Conservation (phyloP, 2,888 invertebrate species). For the Acheta domesticus region DNA sequence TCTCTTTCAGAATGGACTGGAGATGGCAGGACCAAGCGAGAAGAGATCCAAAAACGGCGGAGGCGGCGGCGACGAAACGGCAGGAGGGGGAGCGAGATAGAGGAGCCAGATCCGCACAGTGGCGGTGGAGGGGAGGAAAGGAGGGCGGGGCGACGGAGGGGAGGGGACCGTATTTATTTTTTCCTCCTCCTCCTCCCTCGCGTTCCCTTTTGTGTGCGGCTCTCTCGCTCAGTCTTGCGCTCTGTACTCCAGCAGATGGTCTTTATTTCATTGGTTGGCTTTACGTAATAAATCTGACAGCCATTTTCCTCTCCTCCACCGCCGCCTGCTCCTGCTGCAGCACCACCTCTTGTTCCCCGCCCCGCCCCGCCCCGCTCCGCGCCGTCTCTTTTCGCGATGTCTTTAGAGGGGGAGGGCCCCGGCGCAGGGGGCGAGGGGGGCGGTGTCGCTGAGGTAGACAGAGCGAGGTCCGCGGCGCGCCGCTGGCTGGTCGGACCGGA, state of each 20-base stretch:
- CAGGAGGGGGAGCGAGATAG: neutral
- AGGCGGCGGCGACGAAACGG: neutral
- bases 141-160: neutral
- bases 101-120: neutral
- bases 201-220: slow-evolving; percentile 18
- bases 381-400: slow-evolving; percentile 32
- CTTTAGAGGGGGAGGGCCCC: slow-evolving; percentile 33
- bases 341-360: slow-evolving; percentile 30
- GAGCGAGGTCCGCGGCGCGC: slow-evolving; percentile 1
- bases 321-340: neutral
- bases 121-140: neutral
- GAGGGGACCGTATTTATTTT: neutral
- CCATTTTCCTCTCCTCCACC: slow-evolving; percentile 31
- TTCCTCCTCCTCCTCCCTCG: slow-evolving; percentile 42
- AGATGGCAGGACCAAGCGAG: no score
- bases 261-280: slow-evolving; percentile 45
- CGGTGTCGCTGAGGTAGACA: slow-evolving; percentile 32
- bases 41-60: neutral
- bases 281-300: slow-evolving; percentile 38
- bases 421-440: neutral
- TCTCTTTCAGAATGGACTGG: no score
- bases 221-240: slow-evolving; percentile 18
- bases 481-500: neutral
- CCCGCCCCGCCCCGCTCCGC: slow-evolving; percentile 30
- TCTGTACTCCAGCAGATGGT: slow-evolving; percentile 49